Base-by-base conservation (phyloP, 2,888 invertebrate genomes). In the Drosophila koepferae region DNA sequence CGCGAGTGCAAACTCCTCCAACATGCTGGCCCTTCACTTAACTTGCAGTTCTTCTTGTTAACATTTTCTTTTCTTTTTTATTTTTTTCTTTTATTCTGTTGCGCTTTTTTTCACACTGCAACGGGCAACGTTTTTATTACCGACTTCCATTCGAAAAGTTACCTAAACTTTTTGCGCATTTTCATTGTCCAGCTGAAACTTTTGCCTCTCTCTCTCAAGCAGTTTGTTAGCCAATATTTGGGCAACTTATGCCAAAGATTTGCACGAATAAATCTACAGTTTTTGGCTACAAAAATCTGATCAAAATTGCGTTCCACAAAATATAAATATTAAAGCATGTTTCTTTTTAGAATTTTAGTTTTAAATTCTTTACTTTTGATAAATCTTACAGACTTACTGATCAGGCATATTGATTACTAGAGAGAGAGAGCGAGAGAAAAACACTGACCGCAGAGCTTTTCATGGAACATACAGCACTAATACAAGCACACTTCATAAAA, bases 21-120 rank as follows among this genome's bases (percentile, higher is more conserved):
- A n/a, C 51, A 28, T 46, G 31, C 58, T 31, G 49, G 31, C 23
- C 62, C 56, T 64, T 51, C 54, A 51, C 48, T 68, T 74, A 54
- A 43, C 72, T 69, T 51, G n/a, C 55, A 64, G 80, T 82, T 66
- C 81, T 75, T 74, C 86, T 86, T 86, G 89, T 86, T 86, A 86
- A 86, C 90, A 86, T 89, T 90, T 90, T 40, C 9, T 20, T 41
- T 18, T 4, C 3, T 41, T 20, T 28, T 16, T 8, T 36, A 16
- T n/a, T 38, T 20, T n/a, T 41, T 16, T 38, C 14, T 38, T 14
- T 20, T 34, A 16, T 23, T 74, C 81, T 65, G 56, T 43, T 66
- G 53, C 71, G n/a, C 20, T 40, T 78, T 67, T 61, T 72, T 67
- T 74, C 34, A 53, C 80, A 63, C 75, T 59, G 65, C 38, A 38